phyloP scores from a whole-genome alignment of 2,888 invertebrate genomes.

The Thymelicus sylvestris region DNA sequence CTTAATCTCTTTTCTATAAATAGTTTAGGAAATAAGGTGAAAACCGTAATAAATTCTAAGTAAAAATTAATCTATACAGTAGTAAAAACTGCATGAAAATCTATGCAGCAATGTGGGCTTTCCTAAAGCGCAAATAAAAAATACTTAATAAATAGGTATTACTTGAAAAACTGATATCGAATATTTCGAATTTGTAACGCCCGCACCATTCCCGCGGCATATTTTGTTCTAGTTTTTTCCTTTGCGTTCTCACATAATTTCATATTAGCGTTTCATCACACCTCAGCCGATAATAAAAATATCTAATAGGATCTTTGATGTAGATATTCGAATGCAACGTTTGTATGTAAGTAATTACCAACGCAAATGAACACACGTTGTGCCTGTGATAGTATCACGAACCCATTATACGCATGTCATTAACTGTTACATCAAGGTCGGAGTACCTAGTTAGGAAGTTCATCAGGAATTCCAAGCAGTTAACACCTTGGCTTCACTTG shows the following conservation, averaged over 20 bases:
- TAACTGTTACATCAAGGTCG: constrained; percentile 17
- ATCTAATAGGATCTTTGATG: constrained; percentile 31
- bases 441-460: constrained; percentile 8
- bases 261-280: constrained; percentile 31
- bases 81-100: no score
- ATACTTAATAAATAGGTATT: no score
- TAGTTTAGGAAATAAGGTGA: no score
- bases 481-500: not conserved
- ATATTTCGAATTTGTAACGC: not conserved
- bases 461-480: constrained; percentile 18
- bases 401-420: constrained; percentile 24
- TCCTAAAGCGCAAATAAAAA: no score
- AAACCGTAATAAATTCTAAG: no score
- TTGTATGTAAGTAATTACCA: constrained; percentile 24
- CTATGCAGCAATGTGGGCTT: no score
- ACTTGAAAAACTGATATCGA: no score
- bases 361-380: constrained; percentile 30
- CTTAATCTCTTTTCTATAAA: no score
- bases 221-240: constrained; percentile 23
- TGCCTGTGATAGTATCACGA: constrained; percentile 21
- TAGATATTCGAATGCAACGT: constrained; percentile 19
- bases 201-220: not conserved
- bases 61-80: no score
- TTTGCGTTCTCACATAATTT: constrained; percentile 19
- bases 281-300: constrained; percentile 24